A percentile compares a stretch with the other conserved stretches of the same genome.
Evolutionary conservation across 2,113 vertebrate species (phyloP).

Genomic region (Rafetus swinhoei): DNA sequence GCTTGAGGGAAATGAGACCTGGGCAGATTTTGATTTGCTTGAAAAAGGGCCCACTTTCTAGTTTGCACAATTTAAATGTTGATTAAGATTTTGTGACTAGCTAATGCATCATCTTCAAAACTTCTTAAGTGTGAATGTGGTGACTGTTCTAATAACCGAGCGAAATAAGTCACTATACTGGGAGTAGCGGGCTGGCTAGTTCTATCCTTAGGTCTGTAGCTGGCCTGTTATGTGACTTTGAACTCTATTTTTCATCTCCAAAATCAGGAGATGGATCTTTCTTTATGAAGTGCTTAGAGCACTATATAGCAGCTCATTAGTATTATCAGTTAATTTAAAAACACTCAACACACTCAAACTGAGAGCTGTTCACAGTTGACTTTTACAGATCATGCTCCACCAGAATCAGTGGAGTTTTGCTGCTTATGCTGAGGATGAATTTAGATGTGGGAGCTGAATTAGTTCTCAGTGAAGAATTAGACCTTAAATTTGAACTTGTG

Average conservation of each 20-base stretch:
- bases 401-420: background rate
- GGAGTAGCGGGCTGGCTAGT: background rate
- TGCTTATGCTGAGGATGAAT: background rate
- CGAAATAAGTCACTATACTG: background rate
- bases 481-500: background rate
- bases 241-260: background rate
- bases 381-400: background rate
- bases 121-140: background rate
- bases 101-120: background rate
- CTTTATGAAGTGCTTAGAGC: background rate
- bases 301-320: background rate
- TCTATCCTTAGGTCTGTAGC: background rate
- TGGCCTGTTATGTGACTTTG: background rate
- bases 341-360: background rate
- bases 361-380: background rate
- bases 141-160: background rate
- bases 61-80: background rate
- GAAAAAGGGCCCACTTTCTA: background rate
- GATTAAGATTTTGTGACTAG: background rate
- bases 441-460: background rate
- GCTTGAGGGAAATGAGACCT: background rate
- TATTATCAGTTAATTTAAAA: background rate
- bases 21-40: background rate
- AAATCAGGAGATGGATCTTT: background rate
- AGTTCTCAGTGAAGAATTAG: background rate